Percentiles rank a stretch among this genome's conserved stretches.
These are phyloP conservation scores for Drosophila tropicalis DNA, from an alignment of 1,140 invertebrate genomes.

Conservation along the genomic window DNA sequence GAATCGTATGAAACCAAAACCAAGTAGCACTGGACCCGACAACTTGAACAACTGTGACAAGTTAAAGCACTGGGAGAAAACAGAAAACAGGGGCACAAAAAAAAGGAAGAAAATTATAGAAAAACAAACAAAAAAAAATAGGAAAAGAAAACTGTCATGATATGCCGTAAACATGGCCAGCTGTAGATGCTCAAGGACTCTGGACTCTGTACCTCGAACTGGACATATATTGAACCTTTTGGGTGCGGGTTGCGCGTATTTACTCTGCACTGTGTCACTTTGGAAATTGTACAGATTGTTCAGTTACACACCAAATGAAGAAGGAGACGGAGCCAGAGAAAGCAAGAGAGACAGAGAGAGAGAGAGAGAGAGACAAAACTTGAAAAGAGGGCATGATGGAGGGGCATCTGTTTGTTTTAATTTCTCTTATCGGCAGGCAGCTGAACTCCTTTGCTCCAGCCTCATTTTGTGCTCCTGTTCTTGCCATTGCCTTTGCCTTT, in stretches of 20 bases:
- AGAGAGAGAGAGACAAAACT: neutral
- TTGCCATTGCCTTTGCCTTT: constrained; percentile 4
- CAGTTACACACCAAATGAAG: constrained; percentile 34
- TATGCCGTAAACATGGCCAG: constrained; percentile 76
- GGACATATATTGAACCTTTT: constrained; percentile 65
- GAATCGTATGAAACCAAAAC: constrained; percentile 16
- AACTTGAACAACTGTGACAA: constrained; percentile 77
- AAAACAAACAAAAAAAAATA: neutral
- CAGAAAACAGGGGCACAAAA: constrained; percentile 31
- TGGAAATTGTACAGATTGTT: constrained; percentile 71
- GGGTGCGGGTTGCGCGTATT: constrained; percentile 47
- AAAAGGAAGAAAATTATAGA: constrained; percentile 14
- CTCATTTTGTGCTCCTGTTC: constrained; percentile 2
- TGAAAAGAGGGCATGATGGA: neutral
- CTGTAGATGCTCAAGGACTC: constrained; percentile 45
- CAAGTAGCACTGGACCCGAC: constrained; percentile 57
- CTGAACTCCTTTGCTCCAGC: constrained; percentile 32
- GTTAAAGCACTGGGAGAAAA: constrained; percentile 66
- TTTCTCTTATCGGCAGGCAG: constrained; percentile 79
- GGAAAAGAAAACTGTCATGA: constrained; percentile 61
- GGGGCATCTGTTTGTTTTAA: constrained; percentile 73
- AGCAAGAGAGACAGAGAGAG: neutral
- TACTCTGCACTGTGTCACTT: constrained; percentile 71
- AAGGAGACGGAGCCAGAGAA: neutral
- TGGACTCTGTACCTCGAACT: neutral